A percentile compares a stretch with the other conserved stretches of the same genome.
Conservation (phyloP, 2,113 vertebrate species). For the Gallinago undulata region DNA sequence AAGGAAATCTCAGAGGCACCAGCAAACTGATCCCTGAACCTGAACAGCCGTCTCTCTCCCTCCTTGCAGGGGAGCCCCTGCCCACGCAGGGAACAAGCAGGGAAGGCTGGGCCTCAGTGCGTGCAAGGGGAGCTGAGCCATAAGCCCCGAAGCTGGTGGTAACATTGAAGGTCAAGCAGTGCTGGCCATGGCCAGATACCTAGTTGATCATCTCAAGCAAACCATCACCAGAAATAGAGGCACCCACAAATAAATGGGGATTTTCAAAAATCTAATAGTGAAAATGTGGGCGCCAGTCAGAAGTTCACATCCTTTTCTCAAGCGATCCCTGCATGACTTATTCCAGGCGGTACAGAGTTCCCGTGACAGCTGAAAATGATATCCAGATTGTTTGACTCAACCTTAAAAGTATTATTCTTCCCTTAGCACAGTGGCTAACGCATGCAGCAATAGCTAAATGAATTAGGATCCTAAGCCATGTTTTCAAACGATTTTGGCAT, state of each 20-base stretch:
- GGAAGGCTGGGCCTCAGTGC: neutral
- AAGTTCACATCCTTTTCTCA: neutral
- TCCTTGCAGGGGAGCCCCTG: neutral
- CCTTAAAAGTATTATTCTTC: neutral
- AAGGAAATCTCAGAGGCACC: neutral
- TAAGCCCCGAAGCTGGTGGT: neutral
- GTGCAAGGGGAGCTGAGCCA: neutral
- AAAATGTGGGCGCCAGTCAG: neutral
- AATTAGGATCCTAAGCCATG: neutral
- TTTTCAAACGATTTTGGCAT: neutral
- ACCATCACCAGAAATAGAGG: neutral
- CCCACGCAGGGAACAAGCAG: neutral
- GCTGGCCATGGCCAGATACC: neutral
- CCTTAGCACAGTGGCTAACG: neutral
- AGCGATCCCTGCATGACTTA: neutral
- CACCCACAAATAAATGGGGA: neutral
- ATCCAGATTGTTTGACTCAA: neutral
- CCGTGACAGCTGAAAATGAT: neutral
- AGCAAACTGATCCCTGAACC: neutral
- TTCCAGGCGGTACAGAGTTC: neutral
- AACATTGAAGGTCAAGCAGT: neutral
- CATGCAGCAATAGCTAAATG: neutral
- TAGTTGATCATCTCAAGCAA: neutral
- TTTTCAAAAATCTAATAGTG: neutral
- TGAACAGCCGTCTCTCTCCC: neutral